Evolutionary conservation across 2,888 invertebrate genomes (phyloP).

Genomic region (Latheticus oryzae): DNA sequence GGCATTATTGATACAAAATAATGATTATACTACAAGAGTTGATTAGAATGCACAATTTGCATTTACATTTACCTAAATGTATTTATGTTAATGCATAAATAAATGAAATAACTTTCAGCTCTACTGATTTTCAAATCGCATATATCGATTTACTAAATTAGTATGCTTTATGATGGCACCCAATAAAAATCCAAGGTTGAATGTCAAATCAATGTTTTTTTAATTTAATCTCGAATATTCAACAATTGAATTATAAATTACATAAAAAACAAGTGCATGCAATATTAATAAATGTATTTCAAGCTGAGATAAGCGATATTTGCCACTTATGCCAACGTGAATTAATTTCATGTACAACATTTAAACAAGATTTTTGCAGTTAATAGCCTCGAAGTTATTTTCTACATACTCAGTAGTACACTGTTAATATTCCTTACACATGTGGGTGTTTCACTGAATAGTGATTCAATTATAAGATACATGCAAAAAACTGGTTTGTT

Average conservation of each 20-base stretch:
- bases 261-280: too few species aligned
- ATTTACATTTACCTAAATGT: background rate
- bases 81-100: slow-evolving; percentile 1
- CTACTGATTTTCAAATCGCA: background rate
- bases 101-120: slow-evolving; percentile 8
- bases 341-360: too few species aligned
- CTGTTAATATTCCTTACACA: slow-evolving; percentile 1
- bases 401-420: too few species aligned
- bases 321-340: too few species aligned
- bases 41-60: background rate
- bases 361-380: too few species aligned
- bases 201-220: slow-evolving; percentile 8
- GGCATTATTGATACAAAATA: too few species aligned
- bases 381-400: too few species aligned
- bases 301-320: too few species aligned
- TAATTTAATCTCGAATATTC: slow-evolving; percentile 5
- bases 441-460: slow-evolving; percentile 27
- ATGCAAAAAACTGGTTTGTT: slow-evolving; percentile 24
- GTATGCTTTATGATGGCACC: slow-evolving; percentile 8
- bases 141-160: slow-evolving; percentile 12
- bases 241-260: too few species aligned
- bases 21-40: slow-evolving; percentile 7
- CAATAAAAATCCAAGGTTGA: slow-evolving; percentile 21
- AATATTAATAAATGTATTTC: too few species aligned
- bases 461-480: slow-evolving; percentile 27